Base-by-base conservation (phyloP, 2,113 vertebrate genomes). In the Collichthys lucidus region DNA sequence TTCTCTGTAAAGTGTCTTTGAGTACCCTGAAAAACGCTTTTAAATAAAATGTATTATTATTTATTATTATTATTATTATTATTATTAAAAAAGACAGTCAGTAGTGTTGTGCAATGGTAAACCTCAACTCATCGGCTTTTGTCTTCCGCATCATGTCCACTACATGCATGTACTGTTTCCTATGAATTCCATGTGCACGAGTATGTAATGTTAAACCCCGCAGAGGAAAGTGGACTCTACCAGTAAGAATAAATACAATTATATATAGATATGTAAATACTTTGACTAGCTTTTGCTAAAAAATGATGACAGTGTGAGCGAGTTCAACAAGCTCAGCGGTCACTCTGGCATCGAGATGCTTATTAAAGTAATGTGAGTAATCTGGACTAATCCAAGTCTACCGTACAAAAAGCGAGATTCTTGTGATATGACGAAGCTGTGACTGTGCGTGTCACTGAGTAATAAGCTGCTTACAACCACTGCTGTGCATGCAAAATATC, bases 331-430 rank as follows among this genome's bases (percentile, higher is more conserved):
- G 9, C 35, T 26, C 31, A 63, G 53, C 9, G 15, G 44, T 79
- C 77, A 31, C 63, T 52, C n/a, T 64, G 70, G 35, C 20, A 60
- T 47, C 31, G 60, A 15, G 46, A 19, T 55, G 49, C 20, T 55
- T 40, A 42, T 50, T 19, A 19, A 5, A 53, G 72, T 63, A 50
- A 64, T 56, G 22, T 55, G 57, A 79, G 35, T 26, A 26, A 63
- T 15, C n/a, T 2, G 2, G 19, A 6, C 3, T 31, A 9, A 26
- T 35, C 29, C 35, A 65, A 57, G 9, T 4, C 0, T 11, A 22
- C 35, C 17, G 20, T 17, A 49, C 20, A 12, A 35, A 57, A 59
- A n/a, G 5, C 31, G n/a, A 42, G 6, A 7, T 29, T n/a, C 17
- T 35, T 61, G 24, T 61, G 19, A 35, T 24, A 22, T 31, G 26